These are phyloP conservation scores for Nomada hirtipes DNA, from an alignment of 2,888 invertebrate species.

Conservation along the genomic window DNA sequence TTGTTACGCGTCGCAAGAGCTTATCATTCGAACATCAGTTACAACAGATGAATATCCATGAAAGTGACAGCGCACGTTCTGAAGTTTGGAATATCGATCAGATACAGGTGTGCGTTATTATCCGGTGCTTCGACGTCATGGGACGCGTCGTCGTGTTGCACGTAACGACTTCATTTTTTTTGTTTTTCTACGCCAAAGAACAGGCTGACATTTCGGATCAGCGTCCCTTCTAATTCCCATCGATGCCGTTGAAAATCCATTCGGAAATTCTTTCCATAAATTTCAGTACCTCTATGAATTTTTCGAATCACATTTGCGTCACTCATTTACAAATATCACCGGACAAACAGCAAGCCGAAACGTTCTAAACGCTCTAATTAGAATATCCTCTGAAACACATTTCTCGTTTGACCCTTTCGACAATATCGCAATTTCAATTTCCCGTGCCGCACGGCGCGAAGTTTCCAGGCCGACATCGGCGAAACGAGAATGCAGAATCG, in stretches of 20 bases:
- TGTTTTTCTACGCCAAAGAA: neutral
- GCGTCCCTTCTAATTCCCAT: neutral
- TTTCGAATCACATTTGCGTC: neutral
- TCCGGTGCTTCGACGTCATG: neutral
- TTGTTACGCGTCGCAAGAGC: neutral
- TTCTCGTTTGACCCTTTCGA: too few species aligned
- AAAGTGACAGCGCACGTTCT: constrained; percentile 7
- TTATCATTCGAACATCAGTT: neutral
- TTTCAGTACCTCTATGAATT: neutral
- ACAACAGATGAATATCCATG: constrained; percentile 7
- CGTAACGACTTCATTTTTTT: constrained; percentile 14
- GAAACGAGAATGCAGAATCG: neutral
- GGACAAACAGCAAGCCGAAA: too few species aligned
- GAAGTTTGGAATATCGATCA: constrained; percentile 6
- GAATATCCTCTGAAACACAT: too few species aligned
- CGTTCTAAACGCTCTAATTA: too few species aligned
- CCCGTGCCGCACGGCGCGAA: too few species aligned
- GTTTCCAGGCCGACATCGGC: too few species aligned
- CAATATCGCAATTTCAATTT: too few species aligned
- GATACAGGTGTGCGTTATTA: constrained; percentile 5
- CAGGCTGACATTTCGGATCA: neutral
- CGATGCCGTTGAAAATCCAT: neutral
- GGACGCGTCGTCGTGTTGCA: neutral
- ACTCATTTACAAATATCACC: neutral
- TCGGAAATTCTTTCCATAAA: neutral